These are phyloP conservation scores for Prionace glauca DNA, from an alignment of 2,797 vertebrate genomes.

Conservation along the genomic window DNA sequence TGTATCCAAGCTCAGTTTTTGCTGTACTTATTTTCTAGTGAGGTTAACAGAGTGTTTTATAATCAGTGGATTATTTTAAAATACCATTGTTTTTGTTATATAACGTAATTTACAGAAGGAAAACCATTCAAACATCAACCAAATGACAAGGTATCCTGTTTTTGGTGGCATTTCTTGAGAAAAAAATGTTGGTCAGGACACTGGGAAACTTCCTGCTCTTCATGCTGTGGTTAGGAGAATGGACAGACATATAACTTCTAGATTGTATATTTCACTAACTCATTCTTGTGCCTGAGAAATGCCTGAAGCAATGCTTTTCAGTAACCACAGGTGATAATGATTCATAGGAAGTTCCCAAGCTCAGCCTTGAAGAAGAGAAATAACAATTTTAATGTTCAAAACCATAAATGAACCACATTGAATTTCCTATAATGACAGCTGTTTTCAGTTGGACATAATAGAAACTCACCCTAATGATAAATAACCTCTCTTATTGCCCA, in stretches of 20 bases:
- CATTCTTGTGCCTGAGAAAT: slow-evolving; percentile 17
- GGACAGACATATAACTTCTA: not conserved
- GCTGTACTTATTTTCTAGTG: not conserved
- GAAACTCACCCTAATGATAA: not conserved
- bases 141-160: not conserved
- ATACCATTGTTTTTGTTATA: not conserved
- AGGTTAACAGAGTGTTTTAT: not conserved
- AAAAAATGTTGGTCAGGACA: not conserved
- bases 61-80: slow-evolving; percentile 3
- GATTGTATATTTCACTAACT: not conserved
- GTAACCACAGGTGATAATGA: not conserved
- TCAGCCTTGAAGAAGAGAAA: not conserved
- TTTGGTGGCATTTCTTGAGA: not conserved
- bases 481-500: not conserved
- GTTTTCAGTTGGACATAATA: not conserved
- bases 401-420: not conserved
- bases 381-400: not conserved
- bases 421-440: not conserved
- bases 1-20: not conserved
- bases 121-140: not conserved
- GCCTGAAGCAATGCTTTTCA: not conserved
- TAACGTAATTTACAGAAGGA: not conserved
- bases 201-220: not conserved
- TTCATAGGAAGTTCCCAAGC: slow-evolving; percentile 7
- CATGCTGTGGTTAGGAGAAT: not conserved